phyloP scores from a whole-genome alignment of 1,140 invertebrate species.

The Dinothrombium tinctorium region DNA sequence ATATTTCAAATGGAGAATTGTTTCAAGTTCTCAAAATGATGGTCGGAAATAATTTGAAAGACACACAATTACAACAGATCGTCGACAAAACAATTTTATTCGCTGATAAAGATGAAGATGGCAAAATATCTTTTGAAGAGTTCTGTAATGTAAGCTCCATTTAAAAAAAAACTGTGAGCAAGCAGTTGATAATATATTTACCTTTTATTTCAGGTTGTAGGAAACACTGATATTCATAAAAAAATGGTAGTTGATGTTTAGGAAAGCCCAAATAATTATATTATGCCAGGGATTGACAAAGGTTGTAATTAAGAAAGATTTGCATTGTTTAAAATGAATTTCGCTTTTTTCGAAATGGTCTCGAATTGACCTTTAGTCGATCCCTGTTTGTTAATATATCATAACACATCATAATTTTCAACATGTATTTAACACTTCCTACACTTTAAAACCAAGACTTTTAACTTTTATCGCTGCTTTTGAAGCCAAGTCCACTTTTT shows the following conservation, averaged over 20 bases:
- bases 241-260: slow-evolving; percentile 91
- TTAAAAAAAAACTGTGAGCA: neutral
- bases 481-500: no score
- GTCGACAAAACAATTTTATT: slow-evolving; percentile 89
- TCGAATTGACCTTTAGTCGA: no score
- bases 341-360: no score
- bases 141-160: slow-evolving; percentile 39
- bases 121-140: slow-evolving; percentile 85
- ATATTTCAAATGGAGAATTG: slow-evolving; percentile 91
- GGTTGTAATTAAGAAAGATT: no score
- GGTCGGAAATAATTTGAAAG: slow-evolving; percentile 89
- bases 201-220: slow-evolving; percentile 38
- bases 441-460: no score
- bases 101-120: slow-evolving; percentile 86
- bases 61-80: slow-evolving; percentile 82
- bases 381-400: no score
- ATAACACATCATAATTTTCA: no score
- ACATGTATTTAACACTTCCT: no score
- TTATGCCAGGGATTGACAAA: no score
- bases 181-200: neutral
- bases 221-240: slow-evolving; percentile 95
- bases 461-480: no score
- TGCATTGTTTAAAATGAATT: no score
- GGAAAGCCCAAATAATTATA: no score
- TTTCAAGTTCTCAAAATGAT: slow-evolving; percentile 99